These are phyloP conservation scores for Phengaris arion DNA, from an alignment of 2,888 invertebrate species.

Conservation along the genomic window DNA sequence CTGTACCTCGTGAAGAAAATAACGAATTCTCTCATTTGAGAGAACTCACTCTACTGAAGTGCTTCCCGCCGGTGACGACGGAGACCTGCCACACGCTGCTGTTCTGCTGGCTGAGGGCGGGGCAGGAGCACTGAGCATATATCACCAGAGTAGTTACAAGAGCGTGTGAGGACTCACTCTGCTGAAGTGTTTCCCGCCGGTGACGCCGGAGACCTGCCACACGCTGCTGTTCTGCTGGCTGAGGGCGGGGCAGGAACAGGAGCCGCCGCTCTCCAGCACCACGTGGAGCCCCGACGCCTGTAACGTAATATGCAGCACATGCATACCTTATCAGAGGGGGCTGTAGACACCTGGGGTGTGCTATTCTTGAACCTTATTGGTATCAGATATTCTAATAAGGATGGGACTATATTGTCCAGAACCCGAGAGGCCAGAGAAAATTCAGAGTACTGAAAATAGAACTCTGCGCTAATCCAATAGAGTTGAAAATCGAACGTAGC, in stretches of 20 bases:
- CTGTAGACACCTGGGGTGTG: too few relatives aligned
- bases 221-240: constrained; percentile 61
- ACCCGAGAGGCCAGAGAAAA: too few relatives aligned
- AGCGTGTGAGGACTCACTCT: constrained; percentile 49
- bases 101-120: constrained; percentile 53
- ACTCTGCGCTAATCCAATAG: too few relatives aligned
- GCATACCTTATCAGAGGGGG: too few relatives aligned
- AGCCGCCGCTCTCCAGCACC: constrained; percentile 57
- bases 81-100: constrained; percentile 72
- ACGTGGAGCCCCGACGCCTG: constrained; percentile 70
- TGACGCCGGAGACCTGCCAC: constrained; percentile 69
- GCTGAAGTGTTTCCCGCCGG: constrained; percentile 64
- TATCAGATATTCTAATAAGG: too few relatives aligned
- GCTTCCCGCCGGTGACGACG: constrained; percentile 64
- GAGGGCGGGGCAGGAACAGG: constrained; percentile 62
- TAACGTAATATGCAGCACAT: neutral
- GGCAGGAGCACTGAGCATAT: constrained; percentile 57
- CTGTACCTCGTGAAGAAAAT: too few relatives aligned
- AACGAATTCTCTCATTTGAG: too few relatives aligned
- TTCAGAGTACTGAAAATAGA: too few relatives aligned
- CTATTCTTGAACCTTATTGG: too few relatives aligned
- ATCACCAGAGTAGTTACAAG: neutral
- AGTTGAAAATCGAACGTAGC: too few relatives aligned
- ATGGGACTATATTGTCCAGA: too few relatives aligned
- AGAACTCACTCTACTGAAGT: constrained; percentile 54